These are phyloP conservation scores for Takifugu flavidus DNA, from an alignment of 2,113 vertebrate genomes.

Conservation along the genomic window DNA sequence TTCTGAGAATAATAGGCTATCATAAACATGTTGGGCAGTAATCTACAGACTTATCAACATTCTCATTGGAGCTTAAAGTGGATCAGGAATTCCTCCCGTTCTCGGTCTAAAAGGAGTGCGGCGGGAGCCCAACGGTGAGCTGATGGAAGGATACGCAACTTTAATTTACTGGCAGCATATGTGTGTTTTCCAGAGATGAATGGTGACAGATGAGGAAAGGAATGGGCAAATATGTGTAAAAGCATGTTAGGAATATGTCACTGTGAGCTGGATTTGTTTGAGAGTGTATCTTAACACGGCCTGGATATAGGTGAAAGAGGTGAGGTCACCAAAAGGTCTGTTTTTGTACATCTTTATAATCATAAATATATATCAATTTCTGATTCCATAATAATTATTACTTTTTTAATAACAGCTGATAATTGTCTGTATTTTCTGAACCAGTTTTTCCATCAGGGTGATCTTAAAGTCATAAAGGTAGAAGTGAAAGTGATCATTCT, in stretches of 20 bases:
- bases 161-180: slow-evolving; percentile 15
- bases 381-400: too few species aligned
- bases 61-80: slow-evolving; percentile 59
- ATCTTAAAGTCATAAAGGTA: too few species aligned
- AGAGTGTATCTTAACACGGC: not conserved
- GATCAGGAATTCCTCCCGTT: slow-evolving; percentile 64
- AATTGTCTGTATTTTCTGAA: too few species aligned
- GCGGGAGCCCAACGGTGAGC: slow-evolving; percentile 25
- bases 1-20: slow-evolving; percentile 69
- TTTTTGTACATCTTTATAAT: too few species aligned
- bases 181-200: not conserved
- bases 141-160: slow-evolving; percentile 11
- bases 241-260: too few species aligned
- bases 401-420: too few species aligned
- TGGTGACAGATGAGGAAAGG: not conserved
- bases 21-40: slow-evolving; percentile 72
- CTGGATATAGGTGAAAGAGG: not conserved
- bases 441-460: too few species aligned
- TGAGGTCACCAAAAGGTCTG: not conserved
- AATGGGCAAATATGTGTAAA: too few species aligned
- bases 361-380: too few species aligned
- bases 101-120: slow-evolving; percentile 34
- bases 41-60: slow-evolving; percentile 71
- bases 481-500: too few species aligned
- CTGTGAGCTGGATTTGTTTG: slow-evolving; percentile 2